Evolutionary conservation across 2,797 vertebrate species (phyloP).

Genomic region (Lacerta agilis): DNA sequence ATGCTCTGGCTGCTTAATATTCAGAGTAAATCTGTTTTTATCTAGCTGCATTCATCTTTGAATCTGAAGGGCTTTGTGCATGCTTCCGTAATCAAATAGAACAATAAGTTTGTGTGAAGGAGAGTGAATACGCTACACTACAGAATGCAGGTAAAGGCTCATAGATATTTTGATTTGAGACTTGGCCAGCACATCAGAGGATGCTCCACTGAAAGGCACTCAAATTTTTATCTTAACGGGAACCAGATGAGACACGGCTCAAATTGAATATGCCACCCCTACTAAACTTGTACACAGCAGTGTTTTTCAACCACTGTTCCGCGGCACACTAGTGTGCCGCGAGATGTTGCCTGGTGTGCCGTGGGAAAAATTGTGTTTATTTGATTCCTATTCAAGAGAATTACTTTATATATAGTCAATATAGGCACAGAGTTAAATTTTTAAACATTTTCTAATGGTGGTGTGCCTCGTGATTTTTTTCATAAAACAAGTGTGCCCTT

Average conservation of each 20-base stretch:
- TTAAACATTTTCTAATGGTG: too few relatives aligned
- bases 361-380: too few relatives aligned
- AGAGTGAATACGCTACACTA: background rate
- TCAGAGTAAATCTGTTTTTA: background rate
- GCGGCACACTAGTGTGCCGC: too few relatives aligned
- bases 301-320: too few relatives aligned
- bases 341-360: too few relatives aligned
- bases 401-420: too few relatives aligned
- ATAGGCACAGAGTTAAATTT: too few relatives aligned
- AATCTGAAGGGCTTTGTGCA: background rate
- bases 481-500: too few relatives aligned
- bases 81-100: slow-evolving; percentile 1
- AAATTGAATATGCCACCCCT: background rate
- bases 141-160: background rate
- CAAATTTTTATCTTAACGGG: background rate
- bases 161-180: background rate
- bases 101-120: background rate
- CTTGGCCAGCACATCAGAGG: background rate
- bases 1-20: background rate
- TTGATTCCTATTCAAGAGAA: too few relatives aligned
- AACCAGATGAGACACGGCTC: background rate
- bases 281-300: background rate
- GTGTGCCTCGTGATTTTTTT: too few relatives aligned
- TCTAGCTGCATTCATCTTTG: background rate
- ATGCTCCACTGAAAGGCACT: background rate